Evolutionary conservation across 2,797 vertebrate genomes (phyloP), one percentile per base, ranked within the genome.

Genomic region (Alauda arvensis): DNA sequence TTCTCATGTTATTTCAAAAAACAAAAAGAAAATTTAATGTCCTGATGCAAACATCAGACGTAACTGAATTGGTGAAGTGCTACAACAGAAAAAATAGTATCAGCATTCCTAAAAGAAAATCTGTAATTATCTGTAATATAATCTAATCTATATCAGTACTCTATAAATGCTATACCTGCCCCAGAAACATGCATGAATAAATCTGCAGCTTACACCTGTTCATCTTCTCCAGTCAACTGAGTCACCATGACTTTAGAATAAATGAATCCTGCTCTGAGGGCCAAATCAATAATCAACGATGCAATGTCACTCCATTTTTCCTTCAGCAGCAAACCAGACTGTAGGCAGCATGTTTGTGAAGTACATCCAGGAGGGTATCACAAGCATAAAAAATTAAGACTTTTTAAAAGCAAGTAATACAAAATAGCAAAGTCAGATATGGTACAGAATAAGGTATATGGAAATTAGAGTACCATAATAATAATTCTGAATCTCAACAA

Each of bases 131-230:
- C 91, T 66, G 83, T 66, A 89, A 74, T 65, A 11, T 37, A 37
- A 37, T 37, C 37, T 37, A 37, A 37, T 37, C 62, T 59, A 85
- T 69, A 94, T 94, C 89, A 94, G 80, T 89, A 88, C 85, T 91
- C 94, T 80, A 90, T 13, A 55, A 93, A 71, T 91, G 33, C 81
- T 67, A 93, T 71, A 93, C 77, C 77, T 93, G 61, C 59, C 88
- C 92, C 19, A 87, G 80, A 89, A 77, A 86, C 85, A 85, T 37
- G 45, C 69, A 83, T 76, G 85, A 92, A 91, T 93, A 94, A 91
- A 93, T 91, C 66, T 90, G 51, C 51, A 88, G 57, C 26, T 86
- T 88, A 83, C 87, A 94, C 95, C 85, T 46, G 57, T 96, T 96
- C 89, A 93, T 95, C 94, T 90, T 77, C 77, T 92, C 86, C 69